Percentiles rank a stretch among this genome's conserved stretches.
Conservation (phyloP, 1,140 invertebrate genomes). For the Littorina saxatilis region DNA sequence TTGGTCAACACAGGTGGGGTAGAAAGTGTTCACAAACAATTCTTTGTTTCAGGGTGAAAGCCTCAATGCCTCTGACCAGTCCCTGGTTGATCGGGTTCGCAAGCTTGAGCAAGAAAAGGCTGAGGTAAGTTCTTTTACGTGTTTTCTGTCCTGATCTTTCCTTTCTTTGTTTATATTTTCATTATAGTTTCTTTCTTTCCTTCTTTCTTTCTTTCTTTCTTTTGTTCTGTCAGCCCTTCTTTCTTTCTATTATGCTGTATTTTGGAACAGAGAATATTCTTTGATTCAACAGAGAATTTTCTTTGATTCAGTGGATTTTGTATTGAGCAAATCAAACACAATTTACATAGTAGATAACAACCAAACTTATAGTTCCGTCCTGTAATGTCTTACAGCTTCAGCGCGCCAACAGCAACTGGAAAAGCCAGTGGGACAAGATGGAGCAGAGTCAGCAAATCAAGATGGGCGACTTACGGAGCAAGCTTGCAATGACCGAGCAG, state of each 20-base stretch:
- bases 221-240: background rate
- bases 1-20: too few species aligned
- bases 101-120: conserved; percentile 31
- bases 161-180: background rate
- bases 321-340: background rate
- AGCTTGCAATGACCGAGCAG: background rate
- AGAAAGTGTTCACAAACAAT: too few species aligned
- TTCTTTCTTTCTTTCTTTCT: background rate
- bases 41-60: background rate
- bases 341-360: background rate
- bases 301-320: too few species aligned
- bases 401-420: conserved; percentile 29
- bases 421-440: conserved; percentile 32
- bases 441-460: conserved; percentile 10
- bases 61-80: background rate
- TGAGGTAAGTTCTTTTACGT: conserved; percentile 34
- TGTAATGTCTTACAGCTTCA: conserved; percentile 12
- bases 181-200: background rate
- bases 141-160: too few species aligned
- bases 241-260: too few species aligned
- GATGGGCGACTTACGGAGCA: conserved; percentile 3
- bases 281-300: background rate
- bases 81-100: conserved; percentile 24
- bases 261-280: background rate
- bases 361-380: background rate